phyloP scores from a whole-genome alignment of 2,888 invertebrate species.

The Amiota minor region DNA sequence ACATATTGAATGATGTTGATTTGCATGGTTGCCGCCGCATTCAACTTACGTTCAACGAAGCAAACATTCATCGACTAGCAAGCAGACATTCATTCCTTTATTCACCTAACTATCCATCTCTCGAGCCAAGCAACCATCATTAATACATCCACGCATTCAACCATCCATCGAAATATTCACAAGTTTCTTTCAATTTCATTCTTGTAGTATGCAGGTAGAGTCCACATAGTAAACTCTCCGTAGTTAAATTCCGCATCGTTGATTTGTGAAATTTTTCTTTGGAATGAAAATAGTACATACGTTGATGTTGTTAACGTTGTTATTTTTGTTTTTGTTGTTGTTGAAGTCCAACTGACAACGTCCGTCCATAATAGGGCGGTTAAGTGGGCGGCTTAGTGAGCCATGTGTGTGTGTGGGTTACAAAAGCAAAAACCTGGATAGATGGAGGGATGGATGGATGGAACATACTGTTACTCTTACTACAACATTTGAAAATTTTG shows the following conservation, averaged over 20 bases:
- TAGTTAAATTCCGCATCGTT: constrained; percentile 60
- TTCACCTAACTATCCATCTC: too few species aligned
- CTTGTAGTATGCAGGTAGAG: neutral
- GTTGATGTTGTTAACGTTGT: neutral
- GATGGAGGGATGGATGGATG: neutral
- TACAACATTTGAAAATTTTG: constrained; percentile 57
- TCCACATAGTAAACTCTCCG: neutral
- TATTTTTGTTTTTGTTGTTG: constrained; percentile 8
- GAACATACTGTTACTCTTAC: too few species aligned
- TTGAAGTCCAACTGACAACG: constrained; percentile 34
- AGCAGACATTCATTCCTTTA: too few species aligned
- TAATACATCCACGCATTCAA: neutral
- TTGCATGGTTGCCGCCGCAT: neutral
- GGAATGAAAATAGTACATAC: neutral
- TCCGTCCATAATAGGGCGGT: constrained; percentile 31
- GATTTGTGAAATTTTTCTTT: constrained; percentile 60
- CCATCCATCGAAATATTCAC: neutral
- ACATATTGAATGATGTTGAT: neutral
- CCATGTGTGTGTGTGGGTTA: neutral
- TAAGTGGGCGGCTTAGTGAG: constrained; percentile 35
- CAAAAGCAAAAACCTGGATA: neutral
- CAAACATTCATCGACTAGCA: too few species aligned
- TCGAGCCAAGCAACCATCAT: neutral
- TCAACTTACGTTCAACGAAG: neutral
- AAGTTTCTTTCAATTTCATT: neutral